Evolutionary conservation across 2,797 vertebrate genomes (phyloP), one percentile per base, ranked within the genome.

Genomic region (Coluber constrictor): DNA sequence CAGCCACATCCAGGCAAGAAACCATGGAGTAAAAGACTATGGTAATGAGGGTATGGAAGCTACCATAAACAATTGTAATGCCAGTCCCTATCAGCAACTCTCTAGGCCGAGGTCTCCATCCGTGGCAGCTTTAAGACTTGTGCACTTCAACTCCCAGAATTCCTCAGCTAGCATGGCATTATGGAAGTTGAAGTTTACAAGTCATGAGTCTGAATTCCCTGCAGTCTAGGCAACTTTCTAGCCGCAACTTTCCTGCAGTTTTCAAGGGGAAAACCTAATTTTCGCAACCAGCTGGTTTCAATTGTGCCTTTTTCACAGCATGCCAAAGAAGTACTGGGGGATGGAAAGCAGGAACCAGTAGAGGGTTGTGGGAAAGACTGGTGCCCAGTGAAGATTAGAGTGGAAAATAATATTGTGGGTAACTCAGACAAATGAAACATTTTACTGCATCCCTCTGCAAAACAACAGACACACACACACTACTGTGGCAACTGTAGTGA

Each of bases 211-310:
- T 70, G 63, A 66, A 5, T 15, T 6, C 13, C 63, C 63, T n/a
- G n/a, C 13, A 66, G 63, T 74, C 66, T 74, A 74, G 15, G 15
- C 6, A 18, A 74, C 6, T 74, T 32, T 74, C 66, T 37, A 7
- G 0, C 1, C 25, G 0, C 93, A 92, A 93, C 47, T 95, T 89
- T 89, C 94, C 90, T 93, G 86, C 88, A 88, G 94, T 93, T 94
- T 93, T 43, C 0, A 2, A 93, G 96, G 94, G 90, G 95, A 92
- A 95, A 94, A 43, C 0, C 11, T 0, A 56, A 32, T 94, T 90
- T 9, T 59, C 56, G 10, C 10, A 95, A 95, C 87, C 96, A 96
- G 96, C 95, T 96, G 96, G 27, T 97, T 93, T 94, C 95, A 95
- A 94, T 93, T 92, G 95, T 25, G 87, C 60, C 90, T 91, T 95